These are phyloP conservation scores for Drosophila ananassae DNA, from an alignment of 1,140 invertebrate genomes.

Conservation along the genomic window DNA sequence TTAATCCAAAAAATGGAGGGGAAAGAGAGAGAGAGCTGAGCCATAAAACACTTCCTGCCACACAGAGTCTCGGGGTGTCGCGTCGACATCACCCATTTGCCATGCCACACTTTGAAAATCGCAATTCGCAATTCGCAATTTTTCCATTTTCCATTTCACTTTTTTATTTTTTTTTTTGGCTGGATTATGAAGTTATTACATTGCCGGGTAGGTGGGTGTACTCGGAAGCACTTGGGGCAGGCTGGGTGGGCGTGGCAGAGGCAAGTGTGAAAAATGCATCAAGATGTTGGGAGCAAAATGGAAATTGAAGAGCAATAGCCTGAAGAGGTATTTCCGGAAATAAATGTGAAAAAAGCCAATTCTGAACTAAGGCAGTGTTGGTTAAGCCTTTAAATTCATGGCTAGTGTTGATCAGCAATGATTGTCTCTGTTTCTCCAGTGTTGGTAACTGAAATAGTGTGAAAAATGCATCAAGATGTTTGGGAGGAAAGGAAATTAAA, in stretches of 20 bases:
- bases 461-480: slow-evolving; percentile 54
- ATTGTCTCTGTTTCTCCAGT: background rate
- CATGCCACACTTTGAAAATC: slow-evolving; percentile 6
- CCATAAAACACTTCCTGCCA: slow-evolving; percentile 18
- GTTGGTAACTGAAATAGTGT: slow-evolving; percentile 29
- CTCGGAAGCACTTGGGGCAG: slow-evolving; percentile 50
- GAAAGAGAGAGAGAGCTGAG: background rate
- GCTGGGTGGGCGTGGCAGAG: slow-evolving; percentile 7
- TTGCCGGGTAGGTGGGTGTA: slow-evolving; percentile 52
- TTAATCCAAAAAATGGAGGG: background rate
- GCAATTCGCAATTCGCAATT: slow-evolving; percentile 15
- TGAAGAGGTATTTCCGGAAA: background rate
- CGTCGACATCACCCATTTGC: slow-evolving; percentile 14
- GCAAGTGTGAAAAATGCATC: slow-evolving; percentile 69
- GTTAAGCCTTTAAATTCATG: too few species aligned
- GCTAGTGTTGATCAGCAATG: too few species aligned
- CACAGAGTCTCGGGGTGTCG: background rate
- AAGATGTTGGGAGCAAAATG: background rate
- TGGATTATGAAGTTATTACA: slow-evolving; percentile 73
- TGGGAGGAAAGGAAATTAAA: background rate
- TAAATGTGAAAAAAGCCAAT: background rate
- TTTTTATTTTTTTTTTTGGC: slow-evolving; percentile 17
- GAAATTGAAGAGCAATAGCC: background rate
- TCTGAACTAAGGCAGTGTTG: too few species aligned
- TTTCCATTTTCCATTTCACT: slow-evolving; percentile 47